Percentiles rank a stretch among this genome's conserved stretches.
phyloP scores from a whole-genome alignment of 2,113 vertebrate genomes.

The Brienomyrus brachyistius region DNA sequence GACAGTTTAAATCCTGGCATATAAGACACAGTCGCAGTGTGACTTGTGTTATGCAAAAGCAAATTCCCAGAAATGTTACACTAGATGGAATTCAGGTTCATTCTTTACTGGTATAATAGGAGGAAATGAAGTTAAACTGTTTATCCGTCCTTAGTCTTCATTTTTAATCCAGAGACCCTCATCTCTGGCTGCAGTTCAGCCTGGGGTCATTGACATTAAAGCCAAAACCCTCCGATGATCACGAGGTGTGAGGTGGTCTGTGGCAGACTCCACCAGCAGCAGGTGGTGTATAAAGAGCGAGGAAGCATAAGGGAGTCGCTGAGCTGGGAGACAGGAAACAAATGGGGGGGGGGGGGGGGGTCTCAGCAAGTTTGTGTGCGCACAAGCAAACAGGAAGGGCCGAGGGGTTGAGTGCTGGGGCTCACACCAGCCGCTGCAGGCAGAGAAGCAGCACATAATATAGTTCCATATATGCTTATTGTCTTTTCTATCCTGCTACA shows the following conservation, averaged over 20 bases:
- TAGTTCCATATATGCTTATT: background rate
- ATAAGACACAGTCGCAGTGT: background rate
- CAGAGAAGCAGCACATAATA: background rate
- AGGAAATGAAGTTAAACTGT: background rate
- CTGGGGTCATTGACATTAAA: background rate
- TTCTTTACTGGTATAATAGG: background rate
- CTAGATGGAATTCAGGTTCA: background rate
- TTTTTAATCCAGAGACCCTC: background rate
- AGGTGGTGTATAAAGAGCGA: slow-evolving; percentile 11
- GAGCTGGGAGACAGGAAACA: slow-evolving; percentile 9
- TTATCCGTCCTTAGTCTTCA: background rate
- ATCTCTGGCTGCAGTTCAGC: background rate
- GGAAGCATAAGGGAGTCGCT: background rate
- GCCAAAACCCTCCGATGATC: background rate
- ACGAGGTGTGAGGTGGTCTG: background rate
- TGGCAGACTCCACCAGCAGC: background rate
- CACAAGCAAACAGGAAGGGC: background rate
- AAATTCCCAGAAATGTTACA: background rate
- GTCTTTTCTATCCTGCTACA: background rate
- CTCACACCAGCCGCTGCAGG: background rate
- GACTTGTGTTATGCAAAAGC: background rate
- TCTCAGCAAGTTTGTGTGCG: background rate
- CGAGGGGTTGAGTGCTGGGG: background rate
- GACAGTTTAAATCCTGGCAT: background rate
- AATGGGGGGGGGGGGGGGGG: background rate